Evolutionary conservation across 1,140 invertebrate genomes (phyloP).

Genomic region (Aphis gossypii): DNA sequence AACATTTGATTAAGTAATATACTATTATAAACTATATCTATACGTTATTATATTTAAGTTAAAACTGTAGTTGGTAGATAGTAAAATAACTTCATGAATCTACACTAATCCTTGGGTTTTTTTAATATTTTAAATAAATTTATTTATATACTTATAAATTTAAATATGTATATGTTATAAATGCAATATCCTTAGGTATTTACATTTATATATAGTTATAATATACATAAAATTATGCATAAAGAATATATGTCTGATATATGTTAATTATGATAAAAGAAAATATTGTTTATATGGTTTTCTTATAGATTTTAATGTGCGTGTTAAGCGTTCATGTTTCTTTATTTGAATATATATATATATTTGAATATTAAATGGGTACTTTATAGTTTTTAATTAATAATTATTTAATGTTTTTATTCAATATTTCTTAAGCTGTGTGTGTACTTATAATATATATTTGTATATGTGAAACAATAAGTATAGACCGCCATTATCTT

Average conservation of each 20-base stretch:
- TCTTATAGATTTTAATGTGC: background rate
- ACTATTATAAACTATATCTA: too few relatives aligned
- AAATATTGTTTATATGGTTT: background rate
- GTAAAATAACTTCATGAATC: too few relatives aligned
- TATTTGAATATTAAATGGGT: background rate
- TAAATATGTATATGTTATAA: too few relatives aligned
- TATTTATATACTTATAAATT: too few relatives aligned
- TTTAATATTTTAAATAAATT: too few relatives aligned
- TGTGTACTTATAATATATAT: background rate
- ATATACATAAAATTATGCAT: background rate
- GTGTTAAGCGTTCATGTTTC: background rate
- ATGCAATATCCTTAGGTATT: too few relatives aligned
- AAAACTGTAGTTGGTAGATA: too few relatives aligned
- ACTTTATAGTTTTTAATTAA: background rate
- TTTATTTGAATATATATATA: background rate
- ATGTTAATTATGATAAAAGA: background rate
- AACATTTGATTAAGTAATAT: too few relatives aligned
- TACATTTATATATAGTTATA: too few relatives aligned
- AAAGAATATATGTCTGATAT: background rate
- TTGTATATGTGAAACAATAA: background rate
- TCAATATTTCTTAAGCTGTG: background rate
- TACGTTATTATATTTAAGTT: too few relatives aligned
- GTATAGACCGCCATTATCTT: background rate
- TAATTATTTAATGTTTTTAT: background rate
- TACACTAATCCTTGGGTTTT: too few relatives aligned